Percentiles rank a stretch among this genome's conserved stretches.
Conservation (phyloP, 2,113 vertebrate genomes). For the Cranoglanis bouderius region DNA sequence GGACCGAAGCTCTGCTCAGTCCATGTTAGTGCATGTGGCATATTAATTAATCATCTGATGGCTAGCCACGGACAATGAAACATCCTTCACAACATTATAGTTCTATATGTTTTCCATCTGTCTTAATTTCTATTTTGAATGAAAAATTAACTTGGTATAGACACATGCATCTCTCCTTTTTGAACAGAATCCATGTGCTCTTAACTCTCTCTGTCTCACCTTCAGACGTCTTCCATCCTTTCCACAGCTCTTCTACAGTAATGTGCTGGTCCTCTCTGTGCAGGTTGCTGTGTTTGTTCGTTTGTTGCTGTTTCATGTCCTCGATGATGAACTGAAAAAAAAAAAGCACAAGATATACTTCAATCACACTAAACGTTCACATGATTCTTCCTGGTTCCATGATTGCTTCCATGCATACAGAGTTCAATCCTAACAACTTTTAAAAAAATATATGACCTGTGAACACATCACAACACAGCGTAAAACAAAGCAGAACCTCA, state of each 20-base stretch:
- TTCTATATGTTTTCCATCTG: not conserved
- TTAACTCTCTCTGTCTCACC: constrained; percentile 67
- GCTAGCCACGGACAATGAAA: not conserved
- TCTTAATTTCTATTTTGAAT: not conserved
- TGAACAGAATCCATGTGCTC: not conserved
- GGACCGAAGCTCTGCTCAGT: not conserved
- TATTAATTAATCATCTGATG: not conserved
- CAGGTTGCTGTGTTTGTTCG: constrained; percentile 94
- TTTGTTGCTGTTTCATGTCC: constrained; percentile 95
- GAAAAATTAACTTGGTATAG: not conserved
- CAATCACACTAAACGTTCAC: constrained; percentile 4
- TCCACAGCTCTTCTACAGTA: constrained; percentile 97
- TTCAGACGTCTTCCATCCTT: constrained; percentile 93
- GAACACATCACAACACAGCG: not conserved
- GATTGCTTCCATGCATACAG: not conserved
- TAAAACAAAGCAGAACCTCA: not conserved
- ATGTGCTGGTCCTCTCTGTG: constrained; percentile 98
- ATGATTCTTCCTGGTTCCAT: not conserved
- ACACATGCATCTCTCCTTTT: not conserved
- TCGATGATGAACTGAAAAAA: constrained; percentile 89
- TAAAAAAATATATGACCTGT: not conserved
- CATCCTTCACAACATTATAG: not conserved
- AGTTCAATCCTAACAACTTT: not conserved
- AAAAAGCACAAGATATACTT: constrained; percentile 36
- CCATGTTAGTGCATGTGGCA: too few relatives aligned